These are phyloP conservation scores for Branchinecta sandiegonensis DNA, from an alignment of 2,888 invertebrate genomes.

Conservation along the genomic window DNA sequence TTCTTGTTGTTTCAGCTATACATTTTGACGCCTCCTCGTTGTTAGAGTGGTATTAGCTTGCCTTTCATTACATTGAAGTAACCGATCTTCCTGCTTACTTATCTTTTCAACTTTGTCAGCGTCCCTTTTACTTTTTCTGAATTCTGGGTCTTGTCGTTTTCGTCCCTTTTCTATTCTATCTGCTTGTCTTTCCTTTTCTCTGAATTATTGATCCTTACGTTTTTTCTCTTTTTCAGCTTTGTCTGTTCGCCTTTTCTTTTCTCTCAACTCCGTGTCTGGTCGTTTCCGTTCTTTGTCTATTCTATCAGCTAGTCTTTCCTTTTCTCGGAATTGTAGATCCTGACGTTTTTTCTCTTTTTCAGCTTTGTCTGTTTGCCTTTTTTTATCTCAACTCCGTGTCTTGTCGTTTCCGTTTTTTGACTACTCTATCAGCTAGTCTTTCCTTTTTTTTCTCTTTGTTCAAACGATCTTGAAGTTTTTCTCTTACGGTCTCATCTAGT, in stretches of 20 bases:
- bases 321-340: background rate
- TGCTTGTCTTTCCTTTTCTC: background rate
- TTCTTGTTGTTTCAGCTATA: background rate
- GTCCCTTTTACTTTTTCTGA: background rate
- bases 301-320: background rate
- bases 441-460: background rate
- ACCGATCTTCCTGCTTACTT: background rate
- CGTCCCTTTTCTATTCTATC: background rate
- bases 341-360: background rate
- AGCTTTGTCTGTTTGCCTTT: background rate
- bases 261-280: background rate
- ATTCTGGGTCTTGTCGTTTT: background rate
- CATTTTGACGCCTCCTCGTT: background rate
- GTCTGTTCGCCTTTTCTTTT: background rate
- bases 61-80: background rate
- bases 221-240: conserved; percentile 1
- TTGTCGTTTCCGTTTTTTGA: background rate
- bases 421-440: background rate
- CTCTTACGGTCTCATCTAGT: background rate
- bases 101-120: background rate
- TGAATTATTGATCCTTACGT: background rate
- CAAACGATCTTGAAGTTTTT: background rate
- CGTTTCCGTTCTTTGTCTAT: background rate
- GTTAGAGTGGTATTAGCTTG: background rate
- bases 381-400: background rate